These are phyloP conservation scores for Charadrius vociferus DNA, from an alignment of 2,113 vertebrate species.

Conservation along the genomic window DNA sequence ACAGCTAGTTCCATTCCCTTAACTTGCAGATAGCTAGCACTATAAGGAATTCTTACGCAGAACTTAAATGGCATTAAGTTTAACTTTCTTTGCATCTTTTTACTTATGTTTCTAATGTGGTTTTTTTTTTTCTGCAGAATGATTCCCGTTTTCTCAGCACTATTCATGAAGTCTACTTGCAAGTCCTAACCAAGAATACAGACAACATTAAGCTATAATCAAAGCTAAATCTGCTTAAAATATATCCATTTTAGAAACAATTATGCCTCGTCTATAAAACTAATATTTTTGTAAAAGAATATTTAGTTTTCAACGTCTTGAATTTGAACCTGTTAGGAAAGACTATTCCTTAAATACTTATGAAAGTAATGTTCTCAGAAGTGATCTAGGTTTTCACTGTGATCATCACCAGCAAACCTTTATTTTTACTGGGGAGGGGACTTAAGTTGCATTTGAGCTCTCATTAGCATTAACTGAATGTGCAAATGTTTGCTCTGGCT, in stretches of 20 bases:
- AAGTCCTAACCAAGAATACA: constrained; percentile 87
- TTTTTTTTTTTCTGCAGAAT: constrained; percentile 78
- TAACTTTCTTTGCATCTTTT: background rate
- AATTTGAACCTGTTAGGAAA: constrained; percentile 68
- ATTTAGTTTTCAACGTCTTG: constrained; percentile 68
- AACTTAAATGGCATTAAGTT: background rate
- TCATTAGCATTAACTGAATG: constrained; percentile 55
- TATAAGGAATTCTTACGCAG: background rate
- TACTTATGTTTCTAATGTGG: background rate
- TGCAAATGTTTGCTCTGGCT: constrained; percentile 42
- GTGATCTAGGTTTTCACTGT: constrained; percentile 77
- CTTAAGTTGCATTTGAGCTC: constrained; percentile 62
- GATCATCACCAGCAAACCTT: constrained; percentile 82
- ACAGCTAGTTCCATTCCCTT: background rate
- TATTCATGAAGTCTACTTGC: constrained; percentile 93
- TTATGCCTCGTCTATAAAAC: constrained; percentile 66
- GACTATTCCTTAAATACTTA: constrained; percentile 69
- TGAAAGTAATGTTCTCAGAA: constrained; percentile 72
- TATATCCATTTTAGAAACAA: constrained; percentile 53
- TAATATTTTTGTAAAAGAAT: constrained; percentile 66
- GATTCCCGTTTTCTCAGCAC: constrained; percentile 89
- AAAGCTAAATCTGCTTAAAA: constrained; percentile 11
- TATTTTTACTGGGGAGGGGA: constrained; percentile 49
- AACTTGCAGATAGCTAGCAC: background rate
- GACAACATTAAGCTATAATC: constrained; percentile 87